Conservation (phyloP, 2,888 invertebrate genomes). For the Vannuccia rotundouncinata region DNA sequence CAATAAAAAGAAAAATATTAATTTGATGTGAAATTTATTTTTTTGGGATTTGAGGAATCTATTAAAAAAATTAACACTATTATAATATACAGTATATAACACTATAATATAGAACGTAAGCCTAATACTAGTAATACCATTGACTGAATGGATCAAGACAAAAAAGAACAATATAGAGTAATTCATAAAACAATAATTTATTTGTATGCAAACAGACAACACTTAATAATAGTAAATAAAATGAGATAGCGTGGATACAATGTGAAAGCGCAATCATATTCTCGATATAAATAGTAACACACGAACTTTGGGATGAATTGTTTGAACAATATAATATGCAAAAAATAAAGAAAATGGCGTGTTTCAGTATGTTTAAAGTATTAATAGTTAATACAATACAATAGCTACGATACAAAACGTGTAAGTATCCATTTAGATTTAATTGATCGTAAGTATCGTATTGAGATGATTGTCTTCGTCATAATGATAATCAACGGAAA, state of each 20-base stretch:
- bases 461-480: neutral
- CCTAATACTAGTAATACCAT: too few species aligned
- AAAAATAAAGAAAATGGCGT: neutral
- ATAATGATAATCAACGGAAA: neutral
- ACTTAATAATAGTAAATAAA: conserved; percentile 1
- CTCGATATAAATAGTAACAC: neutral
- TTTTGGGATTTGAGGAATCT: too few species aligned
- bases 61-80: too few species aligned
- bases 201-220: conserved; percentile 11
- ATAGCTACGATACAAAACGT: neutral
- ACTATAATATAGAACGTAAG: too few species aligned
- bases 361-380: neutral
- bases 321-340: neutral
- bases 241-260: conserved; percentile 7
- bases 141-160: too few species aligned
- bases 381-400: too few species aligned
- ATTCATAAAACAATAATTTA: neutral
- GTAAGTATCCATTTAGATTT: neutral
- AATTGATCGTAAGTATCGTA: neutral
- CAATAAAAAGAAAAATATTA: too few species aligned
- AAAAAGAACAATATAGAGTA: too few species aligned
- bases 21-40: too few species aligned
- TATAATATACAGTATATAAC: too few species aligned
- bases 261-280: conserved; percentile 22
- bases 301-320: neutral